Evolutionary conservation across 2,797 vertebrate species (phyloP).

Genomic region (Zonotrichia albicollis): DNA sequence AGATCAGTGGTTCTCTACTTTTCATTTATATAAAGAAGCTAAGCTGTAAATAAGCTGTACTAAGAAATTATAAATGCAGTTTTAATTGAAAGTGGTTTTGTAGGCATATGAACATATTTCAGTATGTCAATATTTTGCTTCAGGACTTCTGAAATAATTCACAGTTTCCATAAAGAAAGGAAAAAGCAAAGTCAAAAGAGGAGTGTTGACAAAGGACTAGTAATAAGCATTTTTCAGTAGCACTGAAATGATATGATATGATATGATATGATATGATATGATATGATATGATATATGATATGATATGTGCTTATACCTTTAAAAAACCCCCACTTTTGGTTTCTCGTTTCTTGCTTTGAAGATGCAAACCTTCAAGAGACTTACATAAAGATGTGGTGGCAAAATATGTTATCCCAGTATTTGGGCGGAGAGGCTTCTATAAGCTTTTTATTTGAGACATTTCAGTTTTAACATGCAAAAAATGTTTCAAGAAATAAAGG

Average conservation of each 20-base stretch:
- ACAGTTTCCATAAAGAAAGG: background rate
- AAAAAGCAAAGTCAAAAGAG: background rate
- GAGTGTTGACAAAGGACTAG: background rate
- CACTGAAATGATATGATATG: background rate
- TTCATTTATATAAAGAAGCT: background rate
- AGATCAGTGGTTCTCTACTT: background rate
- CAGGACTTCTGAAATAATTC: background rate
- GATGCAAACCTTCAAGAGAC: background rate
- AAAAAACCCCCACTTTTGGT: rapidly evolving
- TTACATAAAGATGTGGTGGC: background rate
- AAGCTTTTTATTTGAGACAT: background rate
- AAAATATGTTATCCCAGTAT: background rate
- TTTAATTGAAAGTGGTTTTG: background rate
- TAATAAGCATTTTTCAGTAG: background rate
- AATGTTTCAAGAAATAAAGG: background rate
- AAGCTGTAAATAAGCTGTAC: background rate
- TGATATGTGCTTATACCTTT: background rate
- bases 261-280: background rate
- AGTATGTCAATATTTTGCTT: background rate
- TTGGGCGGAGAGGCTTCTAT: background rate
- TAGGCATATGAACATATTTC: background rate
- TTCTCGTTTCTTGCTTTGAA: background rate
- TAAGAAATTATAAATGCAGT: background rate
- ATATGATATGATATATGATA: background rate
- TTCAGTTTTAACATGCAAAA: background rate